Evolutionary conservation across 30 jellyfish, hydroid and myxozoan species (phyloP).

Genomic region (Hydractinia symbiolongicarpus): DNA sequence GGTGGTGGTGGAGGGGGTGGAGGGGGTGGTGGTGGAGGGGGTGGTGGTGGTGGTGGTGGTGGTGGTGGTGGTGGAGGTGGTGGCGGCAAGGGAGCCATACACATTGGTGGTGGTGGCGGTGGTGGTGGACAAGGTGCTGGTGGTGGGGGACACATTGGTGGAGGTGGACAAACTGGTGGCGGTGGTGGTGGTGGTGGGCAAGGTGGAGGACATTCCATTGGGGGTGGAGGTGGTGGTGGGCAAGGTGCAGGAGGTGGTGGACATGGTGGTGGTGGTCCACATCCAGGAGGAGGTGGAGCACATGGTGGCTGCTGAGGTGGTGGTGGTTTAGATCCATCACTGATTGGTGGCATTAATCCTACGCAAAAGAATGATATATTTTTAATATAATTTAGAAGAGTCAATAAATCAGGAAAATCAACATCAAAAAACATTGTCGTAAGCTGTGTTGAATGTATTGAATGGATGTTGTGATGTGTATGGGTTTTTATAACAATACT

Average conservation of each 20-base stretch:
- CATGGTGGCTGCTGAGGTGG: conserved; percentile 40
- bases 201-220: neutral
- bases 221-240: conserved; percentile 10
- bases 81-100: conserved; percentile 10
- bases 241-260: conserved; percentile 46
- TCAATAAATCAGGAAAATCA: neutral
- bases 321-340: conserved; percentile 39
- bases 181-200: conserved; percentile 44
- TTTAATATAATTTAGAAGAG: neutral
- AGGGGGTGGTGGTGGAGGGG: conserved; percentile 35
- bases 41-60: conserved; percentile 43
- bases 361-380: neutral
- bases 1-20: conserved; percentile 34
- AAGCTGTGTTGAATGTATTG: neutral
- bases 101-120: conserved; percentile 27
- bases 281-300: conserved; percentile 39
- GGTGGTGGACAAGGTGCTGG: conserved; percentile 46
- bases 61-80: conserved; percentile 24
- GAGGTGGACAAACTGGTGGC: conserved; percentile 39
- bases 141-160: conserved; percentile 45
- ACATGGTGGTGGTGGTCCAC: conserved; percentile 47
- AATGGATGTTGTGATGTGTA: neutral
- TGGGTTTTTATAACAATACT: neutral
- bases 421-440: neutral
- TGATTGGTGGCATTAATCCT: conserved; percentile 43